These are phyloP conservation scores for Erythrocebus patas DNA, from an alignment of 2,113 vertebrate species.

Conservation along the genomic window DNA sequence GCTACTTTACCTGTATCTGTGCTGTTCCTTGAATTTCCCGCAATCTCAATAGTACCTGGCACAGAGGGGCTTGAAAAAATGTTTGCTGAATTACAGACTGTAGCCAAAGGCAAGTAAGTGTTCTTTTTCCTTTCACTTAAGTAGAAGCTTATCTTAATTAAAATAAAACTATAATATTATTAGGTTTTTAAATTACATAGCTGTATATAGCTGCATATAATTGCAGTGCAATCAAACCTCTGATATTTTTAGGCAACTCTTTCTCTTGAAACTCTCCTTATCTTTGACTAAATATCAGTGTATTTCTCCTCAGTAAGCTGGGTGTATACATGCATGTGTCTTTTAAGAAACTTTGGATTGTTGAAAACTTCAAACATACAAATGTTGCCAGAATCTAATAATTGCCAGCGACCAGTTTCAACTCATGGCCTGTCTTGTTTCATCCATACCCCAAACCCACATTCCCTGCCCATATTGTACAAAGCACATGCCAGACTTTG, in stretches of 20 bases:
- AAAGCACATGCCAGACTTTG: background rate
- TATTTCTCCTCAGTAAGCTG: background rate
- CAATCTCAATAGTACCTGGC: background rate
- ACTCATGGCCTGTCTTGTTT: background rate
- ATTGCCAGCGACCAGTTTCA: background rate
- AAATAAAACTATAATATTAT: constrained; percentile 55
- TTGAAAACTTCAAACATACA: background rate
- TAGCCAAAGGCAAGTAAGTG: background rate
- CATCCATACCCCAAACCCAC: background rate
- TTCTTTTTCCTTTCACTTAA: constrained; percentile 25
- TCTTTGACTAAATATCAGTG: constrained; percentile 32
- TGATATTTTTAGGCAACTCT: constrained; percentile 59
- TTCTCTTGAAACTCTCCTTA: constrained; percentile 34
- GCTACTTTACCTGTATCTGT: background rate
- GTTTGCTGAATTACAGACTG: background rate
- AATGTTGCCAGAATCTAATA: background rate
- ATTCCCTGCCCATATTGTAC: background rate
- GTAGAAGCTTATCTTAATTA: constrained; percentile 55
- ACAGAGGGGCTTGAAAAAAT: background rate
- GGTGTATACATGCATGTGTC: background rate
- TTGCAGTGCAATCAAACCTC: constrained; percentile 48
- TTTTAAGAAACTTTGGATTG: constrained; percentile 3
- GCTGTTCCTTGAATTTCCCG: background rate
- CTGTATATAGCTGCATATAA: constrained; percentile 42
- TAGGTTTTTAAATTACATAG: constrained; percentile 38